Conservation (phyloP, 1,140 invertebrate genomes). For the Berghia stephanieae region DNA sequence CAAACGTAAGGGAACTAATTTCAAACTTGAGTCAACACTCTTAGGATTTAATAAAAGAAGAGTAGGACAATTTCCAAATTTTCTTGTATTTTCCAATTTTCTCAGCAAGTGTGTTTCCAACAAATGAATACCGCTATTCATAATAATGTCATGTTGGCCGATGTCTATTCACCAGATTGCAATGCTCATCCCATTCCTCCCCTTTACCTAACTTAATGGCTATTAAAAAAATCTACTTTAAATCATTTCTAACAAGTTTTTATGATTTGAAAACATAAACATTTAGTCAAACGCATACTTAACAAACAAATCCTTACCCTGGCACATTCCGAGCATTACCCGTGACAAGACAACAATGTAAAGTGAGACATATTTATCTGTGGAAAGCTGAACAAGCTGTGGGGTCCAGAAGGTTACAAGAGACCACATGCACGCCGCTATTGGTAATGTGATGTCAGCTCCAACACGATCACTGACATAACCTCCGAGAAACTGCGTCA, state of each 20-base stretch:
- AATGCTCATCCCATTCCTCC: too few species aligned
- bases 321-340: conserved; percentile 76
- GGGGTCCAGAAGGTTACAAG: conserved; percentile 76
- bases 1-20: too few species aligned
- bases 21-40: too few species aligned
- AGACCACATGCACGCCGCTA: conserved; percentile 76
- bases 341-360: conserved; percentile 73
- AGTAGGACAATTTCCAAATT: too few species aligned
- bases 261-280: background rate
- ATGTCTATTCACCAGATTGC: too few species aligned
- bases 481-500: conserved; percentile 78
- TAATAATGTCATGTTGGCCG: too few species aligned
- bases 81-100: too few species aligned
- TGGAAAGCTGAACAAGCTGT: conserved; percentile 72
- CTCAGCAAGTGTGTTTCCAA: too few species aligned
- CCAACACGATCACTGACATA: conserved; percentile 77
- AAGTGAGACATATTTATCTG: conserved; percentile 71
- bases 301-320: conserved; percentile 67
- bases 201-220: too few species aligned
- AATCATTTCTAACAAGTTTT: background rate
- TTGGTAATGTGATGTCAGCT: conserved; percentile 75
- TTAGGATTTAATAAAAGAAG: too few species aligned
- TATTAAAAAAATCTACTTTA: background rate
- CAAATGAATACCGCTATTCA: too few species aligned
- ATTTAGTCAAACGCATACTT: background rate